Evolutionary conservation across 2,797 vertebrate species (phyloP).

Genomic region (Xiphorhynchus erythropygius): DNA sequence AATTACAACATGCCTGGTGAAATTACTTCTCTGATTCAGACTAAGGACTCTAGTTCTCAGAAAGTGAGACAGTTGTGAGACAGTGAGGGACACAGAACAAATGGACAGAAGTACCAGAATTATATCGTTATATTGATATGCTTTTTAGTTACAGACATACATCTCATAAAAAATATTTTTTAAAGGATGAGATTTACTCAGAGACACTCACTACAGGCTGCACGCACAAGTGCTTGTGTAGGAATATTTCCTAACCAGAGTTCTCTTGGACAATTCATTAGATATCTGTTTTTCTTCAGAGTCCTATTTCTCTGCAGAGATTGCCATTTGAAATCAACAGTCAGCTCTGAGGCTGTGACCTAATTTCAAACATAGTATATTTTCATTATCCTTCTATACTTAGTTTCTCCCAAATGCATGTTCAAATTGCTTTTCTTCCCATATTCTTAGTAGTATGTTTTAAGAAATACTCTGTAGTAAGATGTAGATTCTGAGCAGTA

Average conservation of each 20-base stretch:
- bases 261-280: background rate
- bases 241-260: background rate
- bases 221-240: background rate
- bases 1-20: background rate
- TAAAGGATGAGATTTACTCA: background rate
- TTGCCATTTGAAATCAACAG: background rate
- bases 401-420: background rate
- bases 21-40: background rate
- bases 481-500: background rate
- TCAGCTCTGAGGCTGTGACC: background rate
- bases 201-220: background rate
- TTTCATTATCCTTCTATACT: background rate
- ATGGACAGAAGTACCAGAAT: background rate
- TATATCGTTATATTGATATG: background rate
- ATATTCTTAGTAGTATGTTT: background rate
- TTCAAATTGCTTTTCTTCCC: background rate
- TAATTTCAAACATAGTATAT: background rate
- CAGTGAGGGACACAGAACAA: background rate
- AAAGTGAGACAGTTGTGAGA: background rate
- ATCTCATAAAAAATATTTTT: background rate
- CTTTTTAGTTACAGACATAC: background rate
- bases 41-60: background rate
- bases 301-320: background rate
- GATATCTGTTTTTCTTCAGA: background rate
- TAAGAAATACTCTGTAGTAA: background rate